Evolutionary conservation across 37 sponge, comb jelly and placozoan genomes (phyloP), one percentile per base, ranked within the genome.

Genomic region (Amphimedon queenslandica): DNA sequence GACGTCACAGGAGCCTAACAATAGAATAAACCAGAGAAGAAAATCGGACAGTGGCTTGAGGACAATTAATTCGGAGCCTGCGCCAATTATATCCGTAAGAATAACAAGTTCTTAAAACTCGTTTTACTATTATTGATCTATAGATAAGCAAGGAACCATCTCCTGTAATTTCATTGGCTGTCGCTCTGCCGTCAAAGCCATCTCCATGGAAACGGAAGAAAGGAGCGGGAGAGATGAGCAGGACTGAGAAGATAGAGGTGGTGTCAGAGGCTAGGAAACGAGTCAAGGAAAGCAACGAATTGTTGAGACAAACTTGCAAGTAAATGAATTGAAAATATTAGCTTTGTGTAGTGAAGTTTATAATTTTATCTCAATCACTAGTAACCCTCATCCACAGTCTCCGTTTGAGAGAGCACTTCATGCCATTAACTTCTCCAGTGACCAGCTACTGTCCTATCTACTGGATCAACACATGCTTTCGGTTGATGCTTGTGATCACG

Each of bases 351-450:
- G n/a, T n/a, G n/a, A n/a, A n/a, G n/a, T n/a, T n/a, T n/a, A n/a
- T n/a, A n/a, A n/a, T n/a, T n/a, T n/a, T n/a, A n/a, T n/a, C n/a
- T n/a, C n/a, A n/a, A n/a, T n/a, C n/a, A n/a, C 25, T 41, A 69
- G 29, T 29, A 37, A 69, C 24, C 42, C 41, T 2, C 55, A 40
- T 36, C 41, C 64, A 23, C 38, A 24, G 13, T 30, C 5, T 0
- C 57, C 70, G 38, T 75, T 88, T 70, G 76, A 82, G 25, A 70
- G 74, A 6, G 79, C 80, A 6, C 76, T 88, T 32, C 29, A 30
- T 1, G 79, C 89, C 10, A 82, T 88, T 36, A 28, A 24, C 18
- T 43, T 27, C 24, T 39, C 37, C 29, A 63, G 78, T n/a, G 18
- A 16, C n/a, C 58, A 38, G 24, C 40, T 74, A 24, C 63, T 88